Base-by-base conservation (phyloP, 1,140 invertebrate species). In the Theocolax elegans region DNA sequence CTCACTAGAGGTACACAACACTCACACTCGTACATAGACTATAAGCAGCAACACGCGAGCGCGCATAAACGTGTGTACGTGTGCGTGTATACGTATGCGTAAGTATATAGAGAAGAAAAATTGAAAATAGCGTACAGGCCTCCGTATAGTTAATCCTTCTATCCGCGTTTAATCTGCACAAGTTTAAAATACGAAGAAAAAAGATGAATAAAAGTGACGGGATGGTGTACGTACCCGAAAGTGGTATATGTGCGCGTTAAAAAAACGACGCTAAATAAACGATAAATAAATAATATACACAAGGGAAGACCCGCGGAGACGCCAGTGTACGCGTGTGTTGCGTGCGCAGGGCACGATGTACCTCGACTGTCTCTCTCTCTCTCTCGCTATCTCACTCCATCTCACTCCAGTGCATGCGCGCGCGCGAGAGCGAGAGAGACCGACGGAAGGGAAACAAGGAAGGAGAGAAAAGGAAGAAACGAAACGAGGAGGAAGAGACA, bases 61-160 rank as follows among this genome's bases (percentile, higher is more conserved):
- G 49, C 19, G 49, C 19, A 29, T 4, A 10, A 35, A 35, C n/a
- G n/a, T n/a, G n/a, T n/a, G n/a, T n/a, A n/a, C n/a, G n/a, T n/a
- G n/a, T n/a, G n/a, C n/a, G n/a, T n/a, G n/a, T n/a, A n/a, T n/a
- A n/a, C n/a, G n/a, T n/a, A n/a, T n/a, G n/a, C n/a, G n/a, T n/a
- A n/a, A n/a, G n/a, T n/a, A n/a, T n/a, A n/a, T n/a, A 27, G 49
- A 51, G 25, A 51, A 27, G 38, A 54, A 65, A 64, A 40, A 40
- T 19, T 23, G 49, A 53, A 53, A 31, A 65, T 6, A 65, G 42
- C 49, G 49, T n/a, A n/a, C n/a, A 72, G 73, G 75, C 77, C 76
- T 80, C 73, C 73, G 75, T 75, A n/a, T n/a, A n/a, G n/a, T n/a
- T n/a, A 76, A 65, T 71, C 71, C 62, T 71, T 60, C 74, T 77